Evolutionary conservation across 2,797 vertebrate species (phyloP).

Genomic region (Lates japonicus): DNA sequence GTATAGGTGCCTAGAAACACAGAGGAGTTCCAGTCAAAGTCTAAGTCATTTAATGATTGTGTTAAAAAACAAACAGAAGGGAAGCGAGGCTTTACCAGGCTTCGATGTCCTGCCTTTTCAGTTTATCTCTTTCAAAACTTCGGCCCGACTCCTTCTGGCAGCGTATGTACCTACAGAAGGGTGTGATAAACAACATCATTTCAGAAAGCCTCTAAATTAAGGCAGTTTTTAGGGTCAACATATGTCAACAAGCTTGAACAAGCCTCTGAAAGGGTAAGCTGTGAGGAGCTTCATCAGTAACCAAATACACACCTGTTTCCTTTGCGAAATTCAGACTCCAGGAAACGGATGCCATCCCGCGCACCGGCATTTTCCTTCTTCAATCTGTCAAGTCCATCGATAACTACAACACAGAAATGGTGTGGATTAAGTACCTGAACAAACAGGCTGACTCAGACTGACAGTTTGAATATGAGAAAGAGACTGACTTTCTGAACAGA

Average conservation of each 20-base stretch:
- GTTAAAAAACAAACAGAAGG: background rate
- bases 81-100: conserved; percentile 89
- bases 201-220: background rate
- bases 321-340: conserved; percentile 97
- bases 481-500: background rate
- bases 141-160: conserved; percentile 95
- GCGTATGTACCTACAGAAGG: conserved; percentile 91
- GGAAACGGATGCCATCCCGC: conserved; percentile 94
- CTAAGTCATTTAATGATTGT: rapidly evolving
- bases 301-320: conserved; percentile 91
- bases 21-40: background rate
- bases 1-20: conserved; percentile 91
- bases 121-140: conserved; percentile 94
- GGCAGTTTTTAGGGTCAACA: background rate
- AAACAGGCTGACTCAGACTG: background rate
- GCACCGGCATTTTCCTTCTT: conserved; percentile 96
- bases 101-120: conserved; percentile 95
- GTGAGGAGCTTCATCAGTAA: background rate
- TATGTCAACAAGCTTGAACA: background rate
- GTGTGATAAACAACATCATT: background rate
- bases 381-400: conserved; percentile 94
- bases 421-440: background rate
- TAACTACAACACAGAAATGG: conserved; percentile 85
- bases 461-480: background rate
- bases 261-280: background rate